phyloP scores from a whole-genome alignment of 2,113 vertebrate species.

The Platysternon megacephalum region DNA sequence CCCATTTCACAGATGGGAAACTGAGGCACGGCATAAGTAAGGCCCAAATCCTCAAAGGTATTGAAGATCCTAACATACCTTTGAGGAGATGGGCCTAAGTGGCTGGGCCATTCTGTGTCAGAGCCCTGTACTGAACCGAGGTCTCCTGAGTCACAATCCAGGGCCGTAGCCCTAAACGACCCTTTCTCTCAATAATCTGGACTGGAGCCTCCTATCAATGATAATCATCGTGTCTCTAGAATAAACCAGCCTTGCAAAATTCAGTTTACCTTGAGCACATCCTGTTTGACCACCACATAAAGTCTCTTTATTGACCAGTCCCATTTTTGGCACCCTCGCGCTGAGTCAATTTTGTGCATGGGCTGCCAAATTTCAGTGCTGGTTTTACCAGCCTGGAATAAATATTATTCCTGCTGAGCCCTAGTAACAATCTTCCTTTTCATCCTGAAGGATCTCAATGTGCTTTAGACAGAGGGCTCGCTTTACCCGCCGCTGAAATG shows the following conservation, averaged over 20 bases:
- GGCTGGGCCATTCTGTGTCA: not conserved
- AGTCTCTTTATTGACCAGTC: not conserved
- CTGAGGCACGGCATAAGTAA: not conserved
- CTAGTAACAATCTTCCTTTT: not conserved
- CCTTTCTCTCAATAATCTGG: not conserved
- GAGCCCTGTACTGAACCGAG: not conserved
- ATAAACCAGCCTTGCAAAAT: not conserved
- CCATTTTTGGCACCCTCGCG: not conserved
- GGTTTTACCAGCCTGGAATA: not conserved
- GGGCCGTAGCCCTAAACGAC: too few species aligned
- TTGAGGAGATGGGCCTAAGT: not conserved
- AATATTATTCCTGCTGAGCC: not conserved
- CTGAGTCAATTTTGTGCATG: not conserved
- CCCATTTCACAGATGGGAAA: not conserved
- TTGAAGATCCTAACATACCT: too few species aligned
- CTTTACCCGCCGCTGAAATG: not conserved
- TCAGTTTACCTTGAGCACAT: not conserved
- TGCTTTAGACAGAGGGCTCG: not conserved
- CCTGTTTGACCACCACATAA: not conserved
- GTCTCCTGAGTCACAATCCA: not conserved
- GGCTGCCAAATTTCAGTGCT: not conserved
- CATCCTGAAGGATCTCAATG: not conserved
- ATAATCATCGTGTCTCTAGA: not conserved
- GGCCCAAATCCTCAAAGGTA: not conserved
- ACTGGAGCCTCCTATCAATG: not conserved